Percentiles rank a stretch among this genome's conserved stretches.
phyloP scores from a whole-genome alignment of 2,888 invertebrate genomes.

The Athripsodes cinereus region DNA sequence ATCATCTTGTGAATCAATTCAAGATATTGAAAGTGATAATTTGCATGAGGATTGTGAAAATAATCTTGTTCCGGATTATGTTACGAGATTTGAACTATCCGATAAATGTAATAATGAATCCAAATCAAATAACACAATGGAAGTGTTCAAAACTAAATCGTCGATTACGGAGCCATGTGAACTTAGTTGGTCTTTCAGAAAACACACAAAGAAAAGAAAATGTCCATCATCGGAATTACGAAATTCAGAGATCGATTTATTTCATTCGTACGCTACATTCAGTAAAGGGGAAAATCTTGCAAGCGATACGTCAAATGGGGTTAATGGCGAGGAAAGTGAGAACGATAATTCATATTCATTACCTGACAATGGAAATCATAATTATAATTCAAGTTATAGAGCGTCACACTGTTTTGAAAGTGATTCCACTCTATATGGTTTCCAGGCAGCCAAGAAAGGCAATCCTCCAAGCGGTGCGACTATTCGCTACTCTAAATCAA shows the following conservation, averaged over 20 bases:
- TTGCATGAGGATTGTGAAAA: not conserved
- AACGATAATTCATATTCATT: not conserved
- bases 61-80: not conserved
- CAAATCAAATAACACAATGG: too few relatives aligned
- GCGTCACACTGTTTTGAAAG: not conserved
- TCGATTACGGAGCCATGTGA: too few relatives aligned
- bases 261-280: too few relatives aligned
- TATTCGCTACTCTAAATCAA: not conserved
- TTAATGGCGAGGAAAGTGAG: not conserved
- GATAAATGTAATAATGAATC: too few relatives aligned
- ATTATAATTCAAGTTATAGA: slow-evolving; percentile 1
- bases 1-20: slow-evolving; percentile 7
- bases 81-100: too few relatives aligned
- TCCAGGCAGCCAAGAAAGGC: not conserved
- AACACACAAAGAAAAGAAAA: too few relatives aligned
- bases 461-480: not conserved
- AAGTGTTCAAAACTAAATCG: too few relatives aligned
- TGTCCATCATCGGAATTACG: too few relatives aligned
- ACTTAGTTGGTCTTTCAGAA: too few relatives aligned
- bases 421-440: not conserved
- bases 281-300: too few relatives aligned
- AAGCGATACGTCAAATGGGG: not conserved
- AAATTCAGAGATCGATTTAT: too few relatives aligned
- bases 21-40: slow-evolving; percentile 6
- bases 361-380: slow-evolving; percentile 1